Percentiles rank a stretch among this genome's conserved stretches.
Evolutionary conservation across 2,888 invertebrate genomes (phyloP).

Genomic region (Galerucella calmariensis): DNA sequence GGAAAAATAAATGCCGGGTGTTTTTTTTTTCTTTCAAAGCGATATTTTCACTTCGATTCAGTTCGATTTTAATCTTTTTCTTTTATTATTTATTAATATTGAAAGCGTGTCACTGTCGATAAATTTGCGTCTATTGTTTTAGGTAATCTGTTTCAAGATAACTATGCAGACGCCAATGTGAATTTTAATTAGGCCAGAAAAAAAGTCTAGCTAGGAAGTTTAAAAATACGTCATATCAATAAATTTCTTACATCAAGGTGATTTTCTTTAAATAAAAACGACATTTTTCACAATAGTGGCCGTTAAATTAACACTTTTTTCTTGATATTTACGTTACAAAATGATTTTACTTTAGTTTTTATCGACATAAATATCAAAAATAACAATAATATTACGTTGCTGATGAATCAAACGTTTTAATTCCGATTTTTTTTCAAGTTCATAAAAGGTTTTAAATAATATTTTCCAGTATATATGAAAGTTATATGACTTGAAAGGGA

Average conservation of each 20-base stretch:
- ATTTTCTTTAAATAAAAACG: slow-evolving; percentile 11
- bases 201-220: slow-evolving; percentile 16
- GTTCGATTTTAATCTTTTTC: neutral
- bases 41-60: neutral
- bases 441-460: neutral
- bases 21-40: neutral
- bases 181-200: slow-evolving; percentile 16
- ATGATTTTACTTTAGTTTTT: neutral
- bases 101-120: neutral
- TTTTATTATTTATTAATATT: neutral
- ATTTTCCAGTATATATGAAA: too few species aligned
- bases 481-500: too few species aligned
- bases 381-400: neutral
- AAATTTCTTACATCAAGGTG: slow-evolving; percentile 13
- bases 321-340: neutral
- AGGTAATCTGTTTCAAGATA: slow-evolving; percentile 19
- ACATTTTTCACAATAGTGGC: neutral
- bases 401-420: neutral
- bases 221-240: slow-evolving; percentile 16
- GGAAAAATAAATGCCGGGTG: neutral
- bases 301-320: neutral
- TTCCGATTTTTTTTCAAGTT: neutral
- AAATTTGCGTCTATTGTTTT: neutral
- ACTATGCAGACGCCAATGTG: slow-evolving; percentile 9
- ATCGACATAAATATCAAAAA: neutral